phyloP scores from a whole-genome alignment of 2,888 invertebrate genomes.

The Pomacea canaliculata region DNA sequence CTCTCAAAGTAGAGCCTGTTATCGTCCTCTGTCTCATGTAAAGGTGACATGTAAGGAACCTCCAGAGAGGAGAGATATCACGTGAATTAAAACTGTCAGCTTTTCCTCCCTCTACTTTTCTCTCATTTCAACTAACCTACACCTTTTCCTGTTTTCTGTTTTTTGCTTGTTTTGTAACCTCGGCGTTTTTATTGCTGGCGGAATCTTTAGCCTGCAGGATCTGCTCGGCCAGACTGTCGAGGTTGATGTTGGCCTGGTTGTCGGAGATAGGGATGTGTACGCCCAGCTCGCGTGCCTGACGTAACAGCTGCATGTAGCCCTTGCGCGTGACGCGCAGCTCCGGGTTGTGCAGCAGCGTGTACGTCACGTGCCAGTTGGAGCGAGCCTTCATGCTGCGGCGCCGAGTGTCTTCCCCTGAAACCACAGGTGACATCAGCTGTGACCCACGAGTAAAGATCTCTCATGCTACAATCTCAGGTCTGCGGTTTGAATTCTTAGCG shows the following conservation, averaged over 20 bases:
- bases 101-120: no score
- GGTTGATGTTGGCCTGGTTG: slow-evolving; percentile 29
- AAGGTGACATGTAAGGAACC: no score
- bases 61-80: no score
- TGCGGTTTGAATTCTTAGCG: no score
- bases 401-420: not conserved
- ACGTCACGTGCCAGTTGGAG: slow-evolving; percentile 45
- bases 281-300: slow-evolving; percentile 27
- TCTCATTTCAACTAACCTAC: no score
- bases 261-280: slow-evolving; percentile 31
- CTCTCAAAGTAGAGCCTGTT: no score
- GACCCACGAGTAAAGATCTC: no score
- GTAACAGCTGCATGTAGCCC: slow-evolving; percentile 32
- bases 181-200: not conserved
- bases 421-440: no score
- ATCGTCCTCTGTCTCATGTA: no score
- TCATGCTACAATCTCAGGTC: no score
- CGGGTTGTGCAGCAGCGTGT: slow-evolving; percentile 49
- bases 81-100: no score
- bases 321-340: slow-evolving; percentile 35
- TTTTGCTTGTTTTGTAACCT: not conserved
- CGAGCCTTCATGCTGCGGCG: slow-evolving; percentile 25
- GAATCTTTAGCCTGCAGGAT: slow-evolving; percentile 8
- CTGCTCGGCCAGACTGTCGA: slow-evolving; percentile 32
- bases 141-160: no score